Base-by-base conservation (phyloP, 1,140 invertebrate genomes). In the Dendroctonus valens region DNA sequence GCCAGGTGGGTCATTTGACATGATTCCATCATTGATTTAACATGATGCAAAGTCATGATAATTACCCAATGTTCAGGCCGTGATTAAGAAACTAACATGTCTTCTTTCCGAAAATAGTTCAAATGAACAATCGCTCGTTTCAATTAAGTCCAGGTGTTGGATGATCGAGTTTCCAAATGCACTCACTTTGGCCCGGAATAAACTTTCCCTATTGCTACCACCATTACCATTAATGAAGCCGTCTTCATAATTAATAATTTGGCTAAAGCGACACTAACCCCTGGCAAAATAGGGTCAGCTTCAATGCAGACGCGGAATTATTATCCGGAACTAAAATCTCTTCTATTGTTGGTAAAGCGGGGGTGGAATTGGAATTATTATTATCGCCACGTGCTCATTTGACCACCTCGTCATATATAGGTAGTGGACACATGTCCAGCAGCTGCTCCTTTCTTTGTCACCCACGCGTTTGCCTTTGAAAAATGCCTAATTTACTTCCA, bases 311-410 rank as follows among this genome's bases (percentile, higher is more conserved):
- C 69, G 40, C 46, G 50, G 49, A 67, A 65, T 75, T 72, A 75
- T 75, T 74, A 75, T 70, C 74, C 74, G 74, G 68, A 74, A 75
- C 74, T 74, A 74, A 75, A 73, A 75, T 74, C 73, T 69, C 61
- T 68, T 58, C 70, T 59, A 70, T 75, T 73, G 68, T 72, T 54
- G 57, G 39, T 66, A 71, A 71, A 71, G 72, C 73, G 72, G 74
- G 73, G 74, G 74, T 69, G 71, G 71, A 65, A 67, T 61, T 59
- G 60, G 63, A 67, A 65, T 65, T 54, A 65, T 68, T 65, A 68
- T 66, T 53, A 57, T 26, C 41, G 67, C 59, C 68, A 67, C 68
- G 67, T 69, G 62, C 53, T 57, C 53, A 57, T 65, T 65, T 65
- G 62, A 65, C 37, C 62, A 39, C 52, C 60, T 69, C 68, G 67